Conservation (phyloP, 2,113 vertebrate species). For the Lamprotornis superbus region DNA sequence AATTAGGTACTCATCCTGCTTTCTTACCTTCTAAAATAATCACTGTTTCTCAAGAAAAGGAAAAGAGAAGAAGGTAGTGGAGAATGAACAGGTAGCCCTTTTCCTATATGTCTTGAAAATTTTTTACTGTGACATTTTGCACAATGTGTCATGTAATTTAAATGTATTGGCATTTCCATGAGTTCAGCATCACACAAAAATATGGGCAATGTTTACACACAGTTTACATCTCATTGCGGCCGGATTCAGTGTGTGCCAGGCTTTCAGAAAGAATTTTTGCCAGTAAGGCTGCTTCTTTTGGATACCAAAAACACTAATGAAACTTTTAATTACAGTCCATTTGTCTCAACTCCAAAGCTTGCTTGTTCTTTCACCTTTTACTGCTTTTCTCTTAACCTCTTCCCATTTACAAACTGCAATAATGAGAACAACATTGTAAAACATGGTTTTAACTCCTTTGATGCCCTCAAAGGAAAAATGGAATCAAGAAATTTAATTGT, state of each 20-base stretch:
- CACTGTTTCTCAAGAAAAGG: neutral
- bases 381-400: neutral
- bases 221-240: neutral
- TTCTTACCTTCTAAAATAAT: neutral
- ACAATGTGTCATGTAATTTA: neutral
- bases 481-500: neutral
- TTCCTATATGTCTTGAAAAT: neutral
- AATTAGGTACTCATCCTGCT: neutral
- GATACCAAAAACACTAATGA: neutral
- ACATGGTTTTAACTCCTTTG: neutral
- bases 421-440: neutral
- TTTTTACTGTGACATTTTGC: neutral
- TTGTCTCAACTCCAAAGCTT: neutral
- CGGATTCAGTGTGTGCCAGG: neutral
- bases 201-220: neutral
- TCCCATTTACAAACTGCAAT: neutral
- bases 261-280: neutral
- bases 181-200: neutral
- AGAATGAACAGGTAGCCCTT: neutral
- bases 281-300: neutral
- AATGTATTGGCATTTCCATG: neutral
- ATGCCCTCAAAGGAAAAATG: neutral
- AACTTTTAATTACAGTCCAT: neutral
- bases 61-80: neutral
- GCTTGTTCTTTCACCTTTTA: neutral